A percentile compares a stretch with the other conserved stretches of the same genome.
Conservation (phyloP, 1,140 invertebrate species). For the Sitodiplosis mosellana region DNA sequence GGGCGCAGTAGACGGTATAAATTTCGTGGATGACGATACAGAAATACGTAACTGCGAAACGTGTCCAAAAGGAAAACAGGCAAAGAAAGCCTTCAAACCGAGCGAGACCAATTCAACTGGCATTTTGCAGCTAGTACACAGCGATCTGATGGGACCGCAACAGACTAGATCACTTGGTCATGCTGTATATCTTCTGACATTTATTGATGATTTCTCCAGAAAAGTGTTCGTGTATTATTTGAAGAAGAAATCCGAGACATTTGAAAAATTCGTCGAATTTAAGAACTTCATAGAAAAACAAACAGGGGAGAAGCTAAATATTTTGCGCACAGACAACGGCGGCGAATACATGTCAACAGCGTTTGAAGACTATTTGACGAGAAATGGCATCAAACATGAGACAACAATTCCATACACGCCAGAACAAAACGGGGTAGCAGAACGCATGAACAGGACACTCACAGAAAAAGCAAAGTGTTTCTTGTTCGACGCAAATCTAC, state of each 20-base stretch:
- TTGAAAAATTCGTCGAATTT: slow-evolving; percentile 15
- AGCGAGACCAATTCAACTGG: not conserved
- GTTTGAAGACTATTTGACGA: slow-evolving; percentile 2
- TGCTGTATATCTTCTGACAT: slow-evolving; percentile 18
- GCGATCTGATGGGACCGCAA: slow-evolving; percentile 16
- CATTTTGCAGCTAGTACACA: slow-evolving; percentile 10
- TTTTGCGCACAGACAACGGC: slow-evolving; percentile 20
- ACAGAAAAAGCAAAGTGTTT: slow-evolving; percentile 12
- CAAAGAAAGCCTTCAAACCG: not conserved
- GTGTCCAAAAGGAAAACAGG: slow-evolving; percentile 2
- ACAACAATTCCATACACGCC: slow-evolving; percentile 6
- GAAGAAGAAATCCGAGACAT: slow-evolving; percentile 12
- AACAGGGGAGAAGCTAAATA: slow-evolving; percentile 11
- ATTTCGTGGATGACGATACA: not conserved
- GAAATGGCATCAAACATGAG: slow-evolving; percentile 6
- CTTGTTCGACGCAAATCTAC: slow-evolving; percentile 17
- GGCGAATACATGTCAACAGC: slow-evolving; percentile 13
- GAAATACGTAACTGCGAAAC: slow-evolving; percentile 1
- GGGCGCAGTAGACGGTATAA: slow-evolving; percentile 2
- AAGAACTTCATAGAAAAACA: slow-evolving; percentile 10
- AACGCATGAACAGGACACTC: slow-evolving; percentile 11
- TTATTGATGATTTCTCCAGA: slow-evolving; percentile 24
- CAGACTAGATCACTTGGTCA: slow-evolving; percentile 14
- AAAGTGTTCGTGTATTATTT: slow-evolving; percentile 24
- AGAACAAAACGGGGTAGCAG: slow-evolving; percentile 11